Evolutionary conservation across 2,113 vertebrate genomes (phyloP).

Genomic region (Leuciscus idus): DNA sequence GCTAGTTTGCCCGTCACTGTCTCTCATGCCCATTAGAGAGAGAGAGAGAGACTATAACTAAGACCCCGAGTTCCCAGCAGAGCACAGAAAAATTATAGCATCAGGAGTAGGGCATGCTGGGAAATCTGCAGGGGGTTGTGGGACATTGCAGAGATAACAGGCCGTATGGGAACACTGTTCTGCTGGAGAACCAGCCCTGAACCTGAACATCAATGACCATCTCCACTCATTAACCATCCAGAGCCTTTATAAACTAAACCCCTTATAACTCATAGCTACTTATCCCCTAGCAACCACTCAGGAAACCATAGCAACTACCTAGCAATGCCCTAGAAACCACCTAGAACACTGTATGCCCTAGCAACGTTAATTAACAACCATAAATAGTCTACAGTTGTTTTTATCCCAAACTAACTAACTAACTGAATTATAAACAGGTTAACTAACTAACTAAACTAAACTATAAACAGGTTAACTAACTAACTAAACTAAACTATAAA

Average conservation of each 20-base stretch:
- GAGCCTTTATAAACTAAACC: neutral
- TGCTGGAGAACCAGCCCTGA: neutral
- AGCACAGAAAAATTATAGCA: conserved; percentile 12
- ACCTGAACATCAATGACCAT: neutral
- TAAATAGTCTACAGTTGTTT: no score
- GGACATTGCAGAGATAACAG: conserved; percentile 11
- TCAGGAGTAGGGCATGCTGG: conserved; percentile 28
- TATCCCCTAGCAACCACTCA: neutral
- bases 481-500: no score
- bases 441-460: no score
- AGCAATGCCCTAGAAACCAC: neutral
- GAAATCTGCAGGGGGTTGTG: conserved; percentile 8
- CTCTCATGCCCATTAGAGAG: neutral
- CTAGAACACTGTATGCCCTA: neutral
- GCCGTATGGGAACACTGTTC: neutral
- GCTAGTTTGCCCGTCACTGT: neutral
- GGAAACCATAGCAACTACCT: neutral
- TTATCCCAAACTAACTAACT: no score
- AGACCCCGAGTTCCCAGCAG: neutral
- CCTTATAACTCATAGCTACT: neutral
- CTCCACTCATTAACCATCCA: no score
- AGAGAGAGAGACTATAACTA: conserved; percentile 2
- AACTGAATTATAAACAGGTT: no score
- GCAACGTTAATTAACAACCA: no score
- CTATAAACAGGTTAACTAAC: no score